phyloP scores from a whole-genome alignment of 30 jellyfish, hydroid and myxozoan species.

The Mastigias papua region DNA sequence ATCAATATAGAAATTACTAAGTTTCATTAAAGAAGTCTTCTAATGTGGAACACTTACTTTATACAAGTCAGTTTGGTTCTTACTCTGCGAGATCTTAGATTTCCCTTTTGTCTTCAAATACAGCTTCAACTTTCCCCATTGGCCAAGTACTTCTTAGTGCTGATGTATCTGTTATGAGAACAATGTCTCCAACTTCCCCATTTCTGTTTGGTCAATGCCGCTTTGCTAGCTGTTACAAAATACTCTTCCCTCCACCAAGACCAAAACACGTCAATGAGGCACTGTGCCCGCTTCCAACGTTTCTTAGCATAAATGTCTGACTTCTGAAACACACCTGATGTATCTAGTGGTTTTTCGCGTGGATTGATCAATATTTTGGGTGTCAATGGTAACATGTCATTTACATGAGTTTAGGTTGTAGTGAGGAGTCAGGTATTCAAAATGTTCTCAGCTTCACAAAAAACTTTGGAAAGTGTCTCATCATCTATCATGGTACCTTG shows the following conservation, averaged over 20 bases:
- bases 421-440: conserved; percentile 49
- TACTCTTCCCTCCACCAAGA: conserved; percentile 43
- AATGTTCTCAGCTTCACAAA: conserved; percentile 49
- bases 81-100: background rate
- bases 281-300: conserved; percentile 61
- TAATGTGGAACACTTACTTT: background rate
- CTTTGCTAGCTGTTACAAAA: conserved; percentile 15
- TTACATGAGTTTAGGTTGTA: conserved; percentile 11
- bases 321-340: conserved; percentile 35
- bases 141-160: background rate
- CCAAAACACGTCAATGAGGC: conserved; percentile 34
- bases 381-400: conserved; percentile 22
- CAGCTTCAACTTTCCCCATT: background rate
- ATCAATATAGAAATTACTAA: background rate
- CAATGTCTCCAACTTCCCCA: conserved; percentile 36
- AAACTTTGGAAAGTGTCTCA: conserved; percentile 42
- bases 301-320: conserved; percentile 15
- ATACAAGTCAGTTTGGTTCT: background rate
- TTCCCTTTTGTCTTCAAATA: background rate
- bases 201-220: conserved; percentile 27
- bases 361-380: conserved; percentile 26
- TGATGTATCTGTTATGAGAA: conserved; percentile 9
- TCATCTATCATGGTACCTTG: conserved; percentile 22
- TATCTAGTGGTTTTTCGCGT: background rate
- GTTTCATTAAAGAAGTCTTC: background rate